Evolutionary conservation across 1,140 invertebrate species (phyloP), one percentile per base, ranked within the genome.

Genomic region (Limonius californicus): DNA sequence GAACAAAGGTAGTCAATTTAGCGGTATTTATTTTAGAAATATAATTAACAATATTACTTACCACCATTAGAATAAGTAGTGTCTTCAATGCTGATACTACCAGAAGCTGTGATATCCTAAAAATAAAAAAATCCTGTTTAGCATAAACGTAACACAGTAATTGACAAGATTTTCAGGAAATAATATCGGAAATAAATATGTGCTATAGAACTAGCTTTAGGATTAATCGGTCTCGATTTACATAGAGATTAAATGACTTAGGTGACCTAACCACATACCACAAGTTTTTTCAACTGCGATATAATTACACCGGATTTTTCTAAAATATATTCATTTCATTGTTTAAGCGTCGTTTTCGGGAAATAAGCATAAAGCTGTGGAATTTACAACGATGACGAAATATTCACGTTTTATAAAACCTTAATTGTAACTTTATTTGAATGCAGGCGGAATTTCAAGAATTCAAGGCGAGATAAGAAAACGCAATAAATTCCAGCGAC

Each of bases 71-170:
- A 27, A 50, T 18, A 39, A 50, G 9, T 50, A 45, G 42, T 45
- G 45, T 50, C 45, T 14, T 50, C 45, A 50, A 50, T 27, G 53
- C 53, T 32, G 27, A 32, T 55, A 55, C 53, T 55, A 55, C 53
- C 27, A 55, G 27, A 55, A 55, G 53, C 53, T 55, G 53, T 55
- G 53, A 55, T 55, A 55, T 55, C 53, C 53, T 55, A 21, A 23
- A 55, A 55, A 27, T 8, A 55, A 55, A 32, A 55, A 27, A 30
- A 55, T 8, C 16, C 45, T 7, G 12, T 19, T 50, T 19, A 18
- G 20, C 18, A 19, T 50, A n/a, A n/a, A n/a, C n/a, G n/a, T 50
- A 50, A 50, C 3, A 39, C 11, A 39, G n/a, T 11, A 39, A 45
- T 15, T 45, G 14, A n/a, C 42, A 14, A 45, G 12, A 19, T 50